Percentiles rank a stretch among this genome's conserved stretches.
Conservation (phyloP, 2,888 invertebrate species). For the Hesperia comma region DNA sequence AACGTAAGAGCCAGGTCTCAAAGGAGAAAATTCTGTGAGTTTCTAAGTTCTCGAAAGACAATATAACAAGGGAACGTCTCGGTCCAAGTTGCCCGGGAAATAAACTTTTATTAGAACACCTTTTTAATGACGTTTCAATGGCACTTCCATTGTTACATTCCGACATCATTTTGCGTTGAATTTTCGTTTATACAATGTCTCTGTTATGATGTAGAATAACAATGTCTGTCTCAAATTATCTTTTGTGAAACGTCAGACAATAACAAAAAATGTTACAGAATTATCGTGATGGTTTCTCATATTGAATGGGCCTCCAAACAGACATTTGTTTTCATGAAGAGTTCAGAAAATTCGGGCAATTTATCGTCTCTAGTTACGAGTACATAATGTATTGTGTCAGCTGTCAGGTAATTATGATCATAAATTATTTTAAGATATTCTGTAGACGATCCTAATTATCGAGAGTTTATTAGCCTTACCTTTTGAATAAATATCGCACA, state of each 20-base stretch:
- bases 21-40: constrained; percentile 30
- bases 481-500: constrained; percentile 3
- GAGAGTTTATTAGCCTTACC: background rate
- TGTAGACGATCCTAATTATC: background rate
- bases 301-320: too few relatives aligned
- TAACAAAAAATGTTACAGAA: background rate
- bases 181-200: constrained; percentile 9
- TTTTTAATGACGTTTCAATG: constrained; percentile 35
- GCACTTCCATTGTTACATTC: constrained; percentile 29
- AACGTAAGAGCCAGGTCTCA: constrained; percentile 28
- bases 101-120: constrained; percentile 34
- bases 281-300: background rate
- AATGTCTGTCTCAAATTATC: constrained; percentile 2
- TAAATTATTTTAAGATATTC: background rate
- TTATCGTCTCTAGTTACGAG: background rate
- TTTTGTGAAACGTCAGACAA: background rate
- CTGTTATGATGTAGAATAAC: constrained; percentile 3
- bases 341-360: background rate
- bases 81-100: constrained; percentile 30
- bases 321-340: background rate
- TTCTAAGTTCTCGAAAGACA: constrained; percentile 30
- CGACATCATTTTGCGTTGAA: constrained; percentile 11
- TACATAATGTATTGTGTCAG: background rate
- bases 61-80: constrained; percentile 34
- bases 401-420: background rate